Evolutionary conservation across 2,888 invertebrate genomes (phyloP).

Genomic region (Synanthedon formicaeformis): DNA sequence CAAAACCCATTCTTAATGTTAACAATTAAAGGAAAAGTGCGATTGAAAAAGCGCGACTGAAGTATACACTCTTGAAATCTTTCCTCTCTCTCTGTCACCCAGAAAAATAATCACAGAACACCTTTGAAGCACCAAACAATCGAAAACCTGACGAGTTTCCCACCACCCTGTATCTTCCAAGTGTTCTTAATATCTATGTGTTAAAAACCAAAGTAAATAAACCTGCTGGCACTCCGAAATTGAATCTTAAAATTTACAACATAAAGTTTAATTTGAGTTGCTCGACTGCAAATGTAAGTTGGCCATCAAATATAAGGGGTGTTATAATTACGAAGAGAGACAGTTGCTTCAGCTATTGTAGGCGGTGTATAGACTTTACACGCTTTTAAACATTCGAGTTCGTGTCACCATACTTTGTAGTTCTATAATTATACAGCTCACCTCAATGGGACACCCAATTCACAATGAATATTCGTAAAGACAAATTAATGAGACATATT

Average conservation of each 20-base stretch:
- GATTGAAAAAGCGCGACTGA: not conserved
- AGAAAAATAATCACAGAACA: not conserved
- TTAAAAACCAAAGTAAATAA: conserved; percentile 7
- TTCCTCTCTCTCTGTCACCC: not conserved
- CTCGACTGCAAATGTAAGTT: conserved; percentile 14
- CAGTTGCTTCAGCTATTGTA: conserved; percentile 64
- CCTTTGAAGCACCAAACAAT: not conserved
- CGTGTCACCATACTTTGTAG: conserved; percentile 53
- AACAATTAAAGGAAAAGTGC: not conserved
- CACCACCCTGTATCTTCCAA: conserved; percentile 16
- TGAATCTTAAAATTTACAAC: conserved; percentile 8
- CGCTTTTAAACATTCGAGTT: conserved; percentile 59
- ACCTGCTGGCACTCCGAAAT: not conserved
- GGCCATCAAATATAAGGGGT: conserved; percentile 50
- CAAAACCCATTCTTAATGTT: not conserved
- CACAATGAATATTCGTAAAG: conserved; percentile 42
- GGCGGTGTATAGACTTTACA: conserved; percentile 52
- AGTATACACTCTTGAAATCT: not conserved
- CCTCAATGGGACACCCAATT: conserved; percentile 40
- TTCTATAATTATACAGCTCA: conserved; percentile 49
- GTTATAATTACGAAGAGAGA: conserved; percentile 64
- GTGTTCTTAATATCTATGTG: conserved; percentile 29
- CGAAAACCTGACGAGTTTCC: not conserved
- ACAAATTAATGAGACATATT: conserved; percentile 21
- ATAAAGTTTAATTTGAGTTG: conserved; percentile 8